Conservation (phyloP, 2,888 invertebrate genomes). For the Acrocyrtus sp. region DNA sequence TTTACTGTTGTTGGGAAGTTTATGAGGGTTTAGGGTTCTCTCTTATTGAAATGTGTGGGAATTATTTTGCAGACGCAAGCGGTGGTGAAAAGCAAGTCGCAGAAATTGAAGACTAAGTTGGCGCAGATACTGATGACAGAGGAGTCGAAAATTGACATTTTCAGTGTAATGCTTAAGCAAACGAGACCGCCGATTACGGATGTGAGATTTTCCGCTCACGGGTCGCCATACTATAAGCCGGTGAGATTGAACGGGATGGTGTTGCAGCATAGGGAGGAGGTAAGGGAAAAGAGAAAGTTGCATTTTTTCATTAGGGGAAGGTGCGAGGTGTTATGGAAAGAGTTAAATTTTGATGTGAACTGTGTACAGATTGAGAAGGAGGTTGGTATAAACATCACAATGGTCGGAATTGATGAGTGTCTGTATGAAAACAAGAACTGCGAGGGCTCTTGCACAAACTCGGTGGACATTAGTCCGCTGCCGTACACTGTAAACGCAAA, state of each 20-base stretch:
- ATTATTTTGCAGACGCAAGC: conserved; percentile 74
- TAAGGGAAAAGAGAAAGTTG: too few species aligned
- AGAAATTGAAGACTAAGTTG: conserved; percentile 88
- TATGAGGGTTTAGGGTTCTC: too few species aligned
- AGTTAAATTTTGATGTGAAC: background rate
- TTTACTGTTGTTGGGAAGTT: too few species aligned
- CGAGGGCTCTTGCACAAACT: conserved; percentile 96
- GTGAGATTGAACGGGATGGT: conserved; percentile 94
- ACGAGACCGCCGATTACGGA: conserved; percentile 90
- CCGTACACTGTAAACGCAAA: conserved; percentile 98
- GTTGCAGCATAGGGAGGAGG: conserved; percentile 88
- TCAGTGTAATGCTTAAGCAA: conserved; percentile 88
- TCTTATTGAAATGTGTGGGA: too few species aligned
- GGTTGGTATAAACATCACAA: conserved; percentile 95
- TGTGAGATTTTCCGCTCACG: conserved; percentile 93
- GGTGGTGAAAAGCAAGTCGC: conserved; percentile 86
- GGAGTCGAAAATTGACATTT: conserved; percentile 92
- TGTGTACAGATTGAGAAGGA: conserved; percentile 80
- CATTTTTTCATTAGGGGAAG: too few species aligned
- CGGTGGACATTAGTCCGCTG: conserved; percentile 80
- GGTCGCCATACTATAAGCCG: conserved; percentile 95
- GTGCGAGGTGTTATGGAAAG: too few species aligned
- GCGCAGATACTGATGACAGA: conserved; percentile 86
- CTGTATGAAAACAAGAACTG: conserved; percentile 94
- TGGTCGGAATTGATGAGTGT: conserved; percentile 98